phyloP scores from a whole-genome alignment of 2,113 vertebrate genomes.

The Blennius ocellaris region DNA sequence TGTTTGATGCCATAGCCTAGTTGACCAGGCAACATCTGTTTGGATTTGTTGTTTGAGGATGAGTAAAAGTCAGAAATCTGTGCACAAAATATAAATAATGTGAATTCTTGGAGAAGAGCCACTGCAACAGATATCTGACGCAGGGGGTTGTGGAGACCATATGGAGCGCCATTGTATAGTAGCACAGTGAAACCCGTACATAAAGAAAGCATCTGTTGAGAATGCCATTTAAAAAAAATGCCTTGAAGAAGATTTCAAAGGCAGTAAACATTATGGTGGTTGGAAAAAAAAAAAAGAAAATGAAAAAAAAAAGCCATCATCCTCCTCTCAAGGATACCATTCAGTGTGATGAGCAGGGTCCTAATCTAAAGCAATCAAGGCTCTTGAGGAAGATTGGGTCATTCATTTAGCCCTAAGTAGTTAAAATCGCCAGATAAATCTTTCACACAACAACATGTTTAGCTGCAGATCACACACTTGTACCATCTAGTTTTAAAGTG shows the following conservation, averaged over 20 bases:
- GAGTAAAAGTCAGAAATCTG: neutral
- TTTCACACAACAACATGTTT: conserved; percentile 24
- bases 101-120: neutral
- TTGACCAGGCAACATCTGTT: neutral
- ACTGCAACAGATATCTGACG: neutral
- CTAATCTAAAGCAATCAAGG: conserved; percentile 25
- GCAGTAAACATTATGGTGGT: neutral
- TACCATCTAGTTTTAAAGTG: neutral
- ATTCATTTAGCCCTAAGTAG: conserved; percentile 36
- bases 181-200: neutral
- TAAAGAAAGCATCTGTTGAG: conserved; percentile 37
- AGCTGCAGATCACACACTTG: neutral
- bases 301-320: neutral
- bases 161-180: conserved; percentile 1
- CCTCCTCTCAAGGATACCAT: neutral
- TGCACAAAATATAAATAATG: neutral
- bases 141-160: conserved; percentile 1
- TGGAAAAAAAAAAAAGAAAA: too few species aligned
- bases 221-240: neutral
- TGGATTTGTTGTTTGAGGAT: neutral
- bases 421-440: conserved; percentile 28
- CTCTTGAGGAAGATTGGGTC: conserved; percentile 26
- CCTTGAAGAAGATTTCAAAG: neutral
- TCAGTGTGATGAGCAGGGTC: conserved; percentile 13
- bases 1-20: too few species aligned